A percentile compares a stretch with the other conserved stretches of the same genome.
These are phyloP conservation scores for Chiroxiphia lanceolata DNA, from an alignment of 2,797 vertebrate genomes.

Conservation along the genomic window DNA sequence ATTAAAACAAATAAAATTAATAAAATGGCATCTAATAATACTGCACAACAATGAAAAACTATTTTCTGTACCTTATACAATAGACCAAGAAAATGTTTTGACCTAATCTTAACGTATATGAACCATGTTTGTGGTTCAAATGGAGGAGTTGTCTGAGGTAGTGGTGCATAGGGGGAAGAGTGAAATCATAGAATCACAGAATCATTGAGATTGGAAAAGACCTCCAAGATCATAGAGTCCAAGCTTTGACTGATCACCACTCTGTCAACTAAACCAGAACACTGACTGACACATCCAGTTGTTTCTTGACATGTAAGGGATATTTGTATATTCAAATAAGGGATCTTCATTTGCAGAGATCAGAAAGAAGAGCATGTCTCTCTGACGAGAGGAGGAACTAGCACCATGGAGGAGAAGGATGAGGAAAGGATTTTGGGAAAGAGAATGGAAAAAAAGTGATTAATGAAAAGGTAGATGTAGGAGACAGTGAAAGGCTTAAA, in stretches of 20 bases:
- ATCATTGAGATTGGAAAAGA: background rate
- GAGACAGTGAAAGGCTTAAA: background rate
- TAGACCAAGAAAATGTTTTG: background rate
- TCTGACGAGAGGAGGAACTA: background rate
- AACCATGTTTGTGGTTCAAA: background rate
- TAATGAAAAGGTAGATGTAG: background rate
- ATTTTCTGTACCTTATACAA: background rate
- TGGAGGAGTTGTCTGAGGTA: rapidly evolving
- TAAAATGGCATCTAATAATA: background rate
- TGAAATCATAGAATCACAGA: background rate
- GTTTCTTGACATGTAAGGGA: background rate
- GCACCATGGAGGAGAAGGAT: background rate
- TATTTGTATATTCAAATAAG: background rate
- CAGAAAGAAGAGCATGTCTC: background rate
- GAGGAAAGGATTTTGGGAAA: background rate
- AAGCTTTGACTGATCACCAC: background rate
- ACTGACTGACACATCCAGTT: background rate
- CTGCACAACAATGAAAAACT: background rate
- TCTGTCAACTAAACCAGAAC: background rate
- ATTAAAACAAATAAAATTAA: background rate
- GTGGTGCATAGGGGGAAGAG: background rate
- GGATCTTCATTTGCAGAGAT: background rate
- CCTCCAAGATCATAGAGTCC: background rate
- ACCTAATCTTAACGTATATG: background rate
- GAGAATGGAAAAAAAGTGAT: background rate